phyloP scores from a whole-genome alignment of 2,888 invertebrate species.

The Panzeria rudis region DNA sequence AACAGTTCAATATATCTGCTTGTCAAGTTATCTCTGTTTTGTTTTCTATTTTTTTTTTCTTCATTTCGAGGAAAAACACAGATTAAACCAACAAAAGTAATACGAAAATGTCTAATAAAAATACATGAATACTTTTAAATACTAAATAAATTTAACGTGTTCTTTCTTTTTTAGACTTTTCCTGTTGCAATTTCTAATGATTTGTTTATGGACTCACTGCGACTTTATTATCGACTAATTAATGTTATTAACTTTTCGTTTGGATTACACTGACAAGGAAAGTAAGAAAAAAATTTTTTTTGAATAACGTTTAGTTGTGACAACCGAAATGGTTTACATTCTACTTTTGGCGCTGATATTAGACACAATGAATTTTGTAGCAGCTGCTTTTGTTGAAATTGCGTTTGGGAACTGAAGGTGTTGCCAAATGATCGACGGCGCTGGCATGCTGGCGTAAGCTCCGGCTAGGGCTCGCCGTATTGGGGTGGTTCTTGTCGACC shows the following conservation, averaged over 20 bases:
- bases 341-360: not conserved
- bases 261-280: not conserved
- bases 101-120: slow-evolving; percentile 19
- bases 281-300: not conserved
- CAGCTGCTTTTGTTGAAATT: no score
- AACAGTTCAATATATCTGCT: slow-evolving; percentile 64
- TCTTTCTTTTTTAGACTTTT: not conserved
- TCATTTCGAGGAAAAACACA: not conserved
- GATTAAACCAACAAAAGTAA: slow-evolving; percentile 29
- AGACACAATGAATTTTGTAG: no score
- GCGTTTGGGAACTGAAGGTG: no score
- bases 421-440: no score
- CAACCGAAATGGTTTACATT: not conserved
- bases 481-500: no score
- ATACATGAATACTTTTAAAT: slow-evolving; percentile 1
- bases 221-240: slow-evolving; percentile 22
- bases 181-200: slow-evolving; percentile 14
- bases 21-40: slow-evolving; percentile 44
- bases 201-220: slow-evolving; percentile 28
- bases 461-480: no score
- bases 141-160: slow-evolving; percentile 17
- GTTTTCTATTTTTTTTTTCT: not conserved
- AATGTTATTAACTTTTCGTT: slow-evolving; percentile 5
- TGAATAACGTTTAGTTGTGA: slow-evolving; percentile 10
- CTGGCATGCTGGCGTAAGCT: no score